Base-by-base conservation (phyloP, 2,797 vertebrate genomes). In the Tapirus indicus region DNA sequence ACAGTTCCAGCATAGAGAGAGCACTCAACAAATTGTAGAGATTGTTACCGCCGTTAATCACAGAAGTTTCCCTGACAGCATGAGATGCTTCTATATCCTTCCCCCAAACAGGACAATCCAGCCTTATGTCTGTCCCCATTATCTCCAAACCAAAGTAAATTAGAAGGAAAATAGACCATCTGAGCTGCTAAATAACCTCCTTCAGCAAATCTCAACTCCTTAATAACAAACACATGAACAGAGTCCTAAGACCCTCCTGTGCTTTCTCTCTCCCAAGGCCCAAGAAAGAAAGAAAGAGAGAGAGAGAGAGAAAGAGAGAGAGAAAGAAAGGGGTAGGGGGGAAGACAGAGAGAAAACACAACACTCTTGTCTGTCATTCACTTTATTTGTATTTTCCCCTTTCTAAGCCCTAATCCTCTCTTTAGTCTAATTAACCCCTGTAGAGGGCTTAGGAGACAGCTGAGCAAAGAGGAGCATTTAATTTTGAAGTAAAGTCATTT, bases 341-440 rank as follows among this genome's bases (percentile, higher is more conserved):
- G 7, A 6, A 14, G 4, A 32, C 13, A 23, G 14, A 18, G 47
- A 16, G 18, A 47, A 35, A 32, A 17, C 3, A 49, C 38, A 83
- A 29, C 3, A 35, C 1, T 80, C 16, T n/a, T 47, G 27, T 32
- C 27, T 88, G 41, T 29, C 12, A 49, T 35, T 3, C 17, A n/a
- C 74, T 88, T 71, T 71, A 35, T n/a, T 87, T 90, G 13, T 75
- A 58, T 35, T 38, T 86, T 44, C 38, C 38, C 10, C 35, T 79
- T 71, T 17, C 18, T 49, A 87, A 87, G 47, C 21, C 21, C n/a
- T 44, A 72, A 41, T 78, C 78, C 88, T 82, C 35, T 80, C 60
- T 90, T 93, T 49, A 83, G 54, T 44, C n/a, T 69, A 85, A 58
- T 77, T 91, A 82, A 93, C 49, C 29, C 60, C 60, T 82, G 12